Evolutionary conservation across 2,797 vertebrate genomes (phyloP).

Genomic region (Thripadectes ignobilis): DNA sequence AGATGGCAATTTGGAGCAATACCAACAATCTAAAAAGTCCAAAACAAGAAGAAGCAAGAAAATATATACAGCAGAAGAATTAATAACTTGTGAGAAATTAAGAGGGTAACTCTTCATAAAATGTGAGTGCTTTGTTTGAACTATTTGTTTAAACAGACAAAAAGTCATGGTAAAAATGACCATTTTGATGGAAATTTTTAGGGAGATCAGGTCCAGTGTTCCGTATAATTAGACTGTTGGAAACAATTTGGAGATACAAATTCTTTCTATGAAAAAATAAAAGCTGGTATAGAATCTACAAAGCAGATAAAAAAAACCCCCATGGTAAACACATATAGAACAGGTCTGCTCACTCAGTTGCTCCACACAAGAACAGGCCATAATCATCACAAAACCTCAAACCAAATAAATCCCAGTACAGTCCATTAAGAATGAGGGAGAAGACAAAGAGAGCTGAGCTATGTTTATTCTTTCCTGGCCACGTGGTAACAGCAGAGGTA

Average conservation of each 20-base stretch:
- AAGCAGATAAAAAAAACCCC: not conserved
- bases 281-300: not conserved
- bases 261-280: not conserved
- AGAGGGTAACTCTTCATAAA: not conserved
- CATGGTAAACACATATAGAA: not conserved
- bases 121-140: not conserved
- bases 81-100: not conserved
- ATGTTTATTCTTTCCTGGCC: not conserved
- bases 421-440: not conserved
- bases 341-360: not conserved
- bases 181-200: not conserved
- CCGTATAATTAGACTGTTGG: not conserved
- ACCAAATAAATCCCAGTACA: not conserved
- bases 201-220: not conserved
- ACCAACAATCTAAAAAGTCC: not conserved
- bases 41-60: not conserved
- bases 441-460: not conserved
- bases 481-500: not conserved
- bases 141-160: not conserved
- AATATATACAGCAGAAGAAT: not conserved
- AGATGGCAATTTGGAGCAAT: not conserved
- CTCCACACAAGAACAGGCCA: not conserved
- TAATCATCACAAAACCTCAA: not conserved
- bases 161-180: not conserved
- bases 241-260: not conserved